Conservation (phyloP, 23 tunicate genomes). For the Trididemnum clinides region DNA sequence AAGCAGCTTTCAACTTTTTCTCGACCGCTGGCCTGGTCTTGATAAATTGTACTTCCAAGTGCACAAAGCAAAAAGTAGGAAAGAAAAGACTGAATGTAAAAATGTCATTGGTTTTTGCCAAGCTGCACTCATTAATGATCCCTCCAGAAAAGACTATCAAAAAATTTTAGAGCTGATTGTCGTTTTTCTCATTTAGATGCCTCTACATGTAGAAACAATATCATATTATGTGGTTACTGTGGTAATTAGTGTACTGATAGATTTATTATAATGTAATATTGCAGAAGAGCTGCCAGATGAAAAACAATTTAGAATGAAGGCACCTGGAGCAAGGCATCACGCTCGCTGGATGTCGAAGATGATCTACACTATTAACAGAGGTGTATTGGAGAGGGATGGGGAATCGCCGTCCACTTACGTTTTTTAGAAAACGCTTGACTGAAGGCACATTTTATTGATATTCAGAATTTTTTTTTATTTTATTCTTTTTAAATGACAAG, state of each 20-base stretch:
- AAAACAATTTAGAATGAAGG: background rate
- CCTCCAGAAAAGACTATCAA: conserved; percentile 4
- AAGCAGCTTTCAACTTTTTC: conserved; percentile 1
- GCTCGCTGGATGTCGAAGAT: conserved; percentile 6
- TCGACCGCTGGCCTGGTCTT: conserved; percentile 3
- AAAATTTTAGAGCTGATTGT: conserved; percentile 5
- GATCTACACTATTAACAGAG: conserved; percentile 8
- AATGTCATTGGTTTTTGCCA: background rate
- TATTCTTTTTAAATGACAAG: too few species aligned
- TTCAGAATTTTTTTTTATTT: too few species aligned
- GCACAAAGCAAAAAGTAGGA: background rate
- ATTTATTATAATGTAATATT: background rate
- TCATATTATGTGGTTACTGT: background rate
- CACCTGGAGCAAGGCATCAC: conserved; percentile 16
- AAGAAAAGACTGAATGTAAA: too few species aligned
- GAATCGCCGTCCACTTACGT: too few species aligned
- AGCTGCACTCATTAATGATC: background rate
- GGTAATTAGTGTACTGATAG: background rate
- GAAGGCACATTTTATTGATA: too few species aligned
- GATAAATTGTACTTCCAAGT: background rate
- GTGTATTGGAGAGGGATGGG: too few species aligned
- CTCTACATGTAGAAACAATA: too few species aligned
- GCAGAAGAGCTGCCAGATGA: conserved; percentile 1
- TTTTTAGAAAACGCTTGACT: too few species aligned
- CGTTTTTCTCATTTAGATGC: background rate